Conservation (phyloP, 2,888 invertebrate species). For the Leuctra nigra region DNA sequence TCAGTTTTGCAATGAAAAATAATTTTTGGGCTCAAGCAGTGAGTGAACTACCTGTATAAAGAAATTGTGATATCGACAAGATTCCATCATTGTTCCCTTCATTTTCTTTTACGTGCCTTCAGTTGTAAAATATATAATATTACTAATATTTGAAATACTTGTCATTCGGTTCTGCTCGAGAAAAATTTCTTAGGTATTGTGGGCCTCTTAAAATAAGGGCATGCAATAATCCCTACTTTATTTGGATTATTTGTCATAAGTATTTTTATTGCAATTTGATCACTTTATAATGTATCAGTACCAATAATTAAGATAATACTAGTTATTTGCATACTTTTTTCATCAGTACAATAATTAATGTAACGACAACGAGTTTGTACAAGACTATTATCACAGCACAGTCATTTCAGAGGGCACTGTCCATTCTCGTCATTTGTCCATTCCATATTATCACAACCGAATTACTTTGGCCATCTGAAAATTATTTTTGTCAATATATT, state of each 20-base stretch:
- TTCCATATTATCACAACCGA: slow-evolving; percentile 22
- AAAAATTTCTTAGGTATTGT: too few species aligned
- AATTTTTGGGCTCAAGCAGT: too few species aligned
- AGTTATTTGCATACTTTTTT: slow-evolving; percentile 13
- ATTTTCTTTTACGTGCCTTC: not conserved
- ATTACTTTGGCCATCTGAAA: slow-evolving; percentile 11
- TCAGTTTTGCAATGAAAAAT: too few species aligned
- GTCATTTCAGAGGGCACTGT: slow-evolving; percentile 25
- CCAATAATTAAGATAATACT: slow-evolving; percentile 15
- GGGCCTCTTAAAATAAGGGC: slow-evolving; percentile 9
- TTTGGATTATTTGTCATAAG: slow-evolving; percentile 3
- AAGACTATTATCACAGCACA: slow-evolving; percentile 30
- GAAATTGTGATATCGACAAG: too few species aligned
- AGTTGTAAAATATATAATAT: not conserved
- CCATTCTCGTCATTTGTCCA: slow-evolving; percentile 23
- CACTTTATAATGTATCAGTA: slow-evolving; percentile 21
- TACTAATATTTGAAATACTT: not conserved
- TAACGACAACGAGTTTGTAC: slow-evolving; percentile 27
- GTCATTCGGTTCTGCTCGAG: not conserved
- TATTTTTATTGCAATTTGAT: slow-evolving; percentile 26
- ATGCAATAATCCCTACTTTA: slow-evolving; percentile 11
- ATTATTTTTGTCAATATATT: not conserved
- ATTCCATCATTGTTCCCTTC: too few species aligned
- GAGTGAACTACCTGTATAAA: too few species aligned
- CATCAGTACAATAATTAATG: slow-evolving; percentile 12